phyloP scores from a whole-genome alignment of 2,888 invertebrate species.

The Drosophila recens region DNA sequence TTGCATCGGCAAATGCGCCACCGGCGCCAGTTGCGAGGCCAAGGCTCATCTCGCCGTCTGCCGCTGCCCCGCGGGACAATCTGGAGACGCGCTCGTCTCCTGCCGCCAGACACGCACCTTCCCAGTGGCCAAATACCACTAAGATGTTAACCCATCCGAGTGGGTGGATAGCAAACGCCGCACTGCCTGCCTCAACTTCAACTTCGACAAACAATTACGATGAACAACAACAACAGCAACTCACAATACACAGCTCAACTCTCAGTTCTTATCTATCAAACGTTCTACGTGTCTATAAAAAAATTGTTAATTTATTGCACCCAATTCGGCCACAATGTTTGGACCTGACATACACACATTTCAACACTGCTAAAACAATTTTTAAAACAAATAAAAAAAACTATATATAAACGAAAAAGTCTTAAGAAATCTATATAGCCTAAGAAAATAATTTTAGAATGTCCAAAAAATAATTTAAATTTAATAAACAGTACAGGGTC shows the following conservation, averaged over 20 bases:
- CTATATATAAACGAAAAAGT: constrained; percentile 1
- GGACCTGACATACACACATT: constrained; percentile 29
- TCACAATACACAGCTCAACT: background rate
- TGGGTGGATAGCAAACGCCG: constrained; percentile 47
- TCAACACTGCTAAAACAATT: constrained; percentile 17
- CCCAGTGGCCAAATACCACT: constrained; percentile 84
- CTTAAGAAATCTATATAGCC: background rate
- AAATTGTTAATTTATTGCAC: constrained; percentile 38
- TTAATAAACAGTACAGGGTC: background rate
- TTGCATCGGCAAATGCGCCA: constrained; percentile 92
- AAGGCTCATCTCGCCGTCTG: constrained; percentile 93
- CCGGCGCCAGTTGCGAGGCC: constrained; percentile 91
- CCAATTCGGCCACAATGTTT: constrained; percentile 35
- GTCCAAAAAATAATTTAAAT: too few species aligned
- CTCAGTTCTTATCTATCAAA: constrained; percentile 6
- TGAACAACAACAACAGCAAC: background rate
- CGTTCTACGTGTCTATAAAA: constrained; percentile 7
- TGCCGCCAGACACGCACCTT: constrained; percentile 86
- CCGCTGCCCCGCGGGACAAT: constrained; percentile 90
- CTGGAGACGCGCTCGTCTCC: constrained; percentile 87
- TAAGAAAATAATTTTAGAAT: background rate
- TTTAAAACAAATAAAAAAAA: constrained; percentile 30
- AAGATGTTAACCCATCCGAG: constrained; percentile 1
- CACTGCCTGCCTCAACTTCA: constrained; percentile 67
- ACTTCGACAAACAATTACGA: background rate